phyloP scores from a whole-genome alignment of 2,888 invertebrate species.

The Xestia rhomboidea region DNA sequence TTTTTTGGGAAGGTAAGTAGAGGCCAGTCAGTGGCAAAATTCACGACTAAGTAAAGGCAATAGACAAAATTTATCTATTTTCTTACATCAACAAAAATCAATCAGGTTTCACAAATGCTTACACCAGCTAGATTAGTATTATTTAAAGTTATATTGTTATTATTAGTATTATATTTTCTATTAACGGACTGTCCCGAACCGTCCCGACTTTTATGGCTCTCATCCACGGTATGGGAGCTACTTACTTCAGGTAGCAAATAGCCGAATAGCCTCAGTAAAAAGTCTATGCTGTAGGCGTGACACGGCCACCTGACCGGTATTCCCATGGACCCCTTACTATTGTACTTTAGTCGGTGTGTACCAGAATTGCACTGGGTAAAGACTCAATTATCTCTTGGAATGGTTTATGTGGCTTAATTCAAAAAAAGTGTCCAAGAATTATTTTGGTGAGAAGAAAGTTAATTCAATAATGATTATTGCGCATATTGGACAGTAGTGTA shows the following conservation, averaged over 20 bases:
- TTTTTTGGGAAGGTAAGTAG: background rate
- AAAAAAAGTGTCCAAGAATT: background rate
- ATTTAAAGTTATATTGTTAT: too few relatives aligned
- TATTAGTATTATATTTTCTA: too few relatives aligned
- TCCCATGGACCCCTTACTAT: constrained; percentile 70
- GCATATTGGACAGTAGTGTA: background rate
- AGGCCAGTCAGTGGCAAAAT: too few relatives aligned
- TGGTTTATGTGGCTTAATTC: background rate
- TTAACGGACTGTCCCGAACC: constrained; percentile 19
- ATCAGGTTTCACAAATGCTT: too few relatives aligned
- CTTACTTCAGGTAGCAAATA: constrained; percentile 72
- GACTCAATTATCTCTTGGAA: constrained; percentile 46
- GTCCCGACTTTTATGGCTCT: constrained; percentile 28
- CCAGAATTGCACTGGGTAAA: constrained; percentile 66
- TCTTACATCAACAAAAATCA: too few relatives aligned
- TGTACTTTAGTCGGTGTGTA: constrained; percentile 29
- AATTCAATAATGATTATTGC: background rate
- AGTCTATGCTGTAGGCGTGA: constrained; percentile 81
- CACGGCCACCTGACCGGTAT: constrained; percentile 75
- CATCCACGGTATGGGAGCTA: constrained; percentile 4
- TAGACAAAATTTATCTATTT: too few relatives aligned
- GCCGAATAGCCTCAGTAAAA: constrained; percentile 48
- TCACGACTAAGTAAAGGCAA: too few relatives aligned
- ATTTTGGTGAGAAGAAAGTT: background rate
- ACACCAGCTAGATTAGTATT: too few relatives aligned